Percentiles rank a stretch among this genome's conserved stretches.
Evolutionary conservation across 2,113 vertebrate species (phyloP).

Genomic region (Psophia crepitans): DNA sequence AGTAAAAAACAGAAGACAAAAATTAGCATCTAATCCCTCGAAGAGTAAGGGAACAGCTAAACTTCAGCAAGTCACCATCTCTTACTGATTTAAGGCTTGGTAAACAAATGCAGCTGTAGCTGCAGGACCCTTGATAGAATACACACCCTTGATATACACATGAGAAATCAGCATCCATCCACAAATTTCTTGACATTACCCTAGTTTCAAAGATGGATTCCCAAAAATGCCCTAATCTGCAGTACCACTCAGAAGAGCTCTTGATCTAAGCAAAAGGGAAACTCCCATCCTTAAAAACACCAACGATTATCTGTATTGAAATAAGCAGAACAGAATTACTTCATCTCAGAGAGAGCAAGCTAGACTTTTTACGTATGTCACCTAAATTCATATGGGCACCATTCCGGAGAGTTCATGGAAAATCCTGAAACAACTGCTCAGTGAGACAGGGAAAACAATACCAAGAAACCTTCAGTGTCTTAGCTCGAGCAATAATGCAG

Average conservation of each 20-base stretch:
- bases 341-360: neutral
- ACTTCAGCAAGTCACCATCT: neutral
- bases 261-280: neutral
- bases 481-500: neutral
- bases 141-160: neutral
- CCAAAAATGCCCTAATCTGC: neutral
- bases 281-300: neutral
- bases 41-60: neutral
- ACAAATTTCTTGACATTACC: neutral
- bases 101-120: neutral
- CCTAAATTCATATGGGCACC: neutral
- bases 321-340: neutral
- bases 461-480: neutral
- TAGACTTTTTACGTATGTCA: neutral
- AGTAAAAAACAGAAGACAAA: neutral
- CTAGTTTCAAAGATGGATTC: neutral
- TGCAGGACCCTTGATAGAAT: neutral
- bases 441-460: neutral
- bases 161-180: neutral
- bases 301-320: neutral
- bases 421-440: neutral
- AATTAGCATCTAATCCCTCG: neutral
- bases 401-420: neutral
- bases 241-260: neutral
- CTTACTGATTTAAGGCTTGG: neutral